A percentile compares a stretch with the other conserved stretches of the same genome.
Evolutionary conservation across 2,888 invertebrate genomes (phyloP).

Genomic region (Chrysina gloriosa): DNA sequence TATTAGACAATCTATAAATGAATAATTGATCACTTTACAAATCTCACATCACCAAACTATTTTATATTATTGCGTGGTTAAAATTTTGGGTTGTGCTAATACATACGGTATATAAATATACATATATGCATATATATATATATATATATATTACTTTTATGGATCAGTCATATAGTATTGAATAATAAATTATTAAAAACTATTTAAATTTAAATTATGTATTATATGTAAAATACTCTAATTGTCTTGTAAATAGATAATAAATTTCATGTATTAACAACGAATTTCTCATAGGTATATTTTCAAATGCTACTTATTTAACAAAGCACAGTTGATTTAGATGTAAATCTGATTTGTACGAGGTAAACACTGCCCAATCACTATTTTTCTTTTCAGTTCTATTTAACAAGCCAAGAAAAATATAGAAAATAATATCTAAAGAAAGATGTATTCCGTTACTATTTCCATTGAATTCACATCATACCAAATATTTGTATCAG

Average conservation of each 20-base stretch:
- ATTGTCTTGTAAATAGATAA: slow-evolving; percentile 38
- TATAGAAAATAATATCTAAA: slow-evolving; percentile 2
- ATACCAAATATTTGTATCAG: slow-evolving; percentile 33
- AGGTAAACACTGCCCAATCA: slow-evolving; percentile 17
- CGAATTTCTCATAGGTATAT: slow-evolving; percentile 30
- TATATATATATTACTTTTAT: slow-evolving; percentile 28
- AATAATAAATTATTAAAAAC: slow-evolving; percentile 52
- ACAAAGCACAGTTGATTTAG: slow-evolving; percentile 21
- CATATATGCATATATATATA: not conserved
- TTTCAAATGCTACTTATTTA: slow-evolving; percentile 29
- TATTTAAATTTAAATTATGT: slow-evolving; percentile 49
- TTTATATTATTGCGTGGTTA: too few relatives aligned
- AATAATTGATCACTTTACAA: too few relatives aligned
- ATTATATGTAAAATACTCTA: slow-evolving; percentile 52
- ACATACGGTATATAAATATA: too few relatives aligned
- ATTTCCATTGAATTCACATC: slow-evolving; percentile 18
- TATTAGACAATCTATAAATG: too few relatives aligned
- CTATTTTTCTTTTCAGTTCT: slow-evolving; percentile 13
- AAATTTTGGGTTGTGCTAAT: too few relatives aligned
- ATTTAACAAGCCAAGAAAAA: not conserved
- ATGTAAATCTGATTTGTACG: slow-evolving; percentile 7
- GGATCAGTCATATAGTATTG: slow-evolving; percentile 48
- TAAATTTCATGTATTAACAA: slow-evolving; percentile 37
- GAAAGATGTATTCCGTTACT: not conserved
- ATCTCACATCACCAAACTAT: too few relatives aligned